phyloP scores from a whole-genome alignment of 2,797 vertebrate genomes.

The Manis crassicaudata region DNA sequence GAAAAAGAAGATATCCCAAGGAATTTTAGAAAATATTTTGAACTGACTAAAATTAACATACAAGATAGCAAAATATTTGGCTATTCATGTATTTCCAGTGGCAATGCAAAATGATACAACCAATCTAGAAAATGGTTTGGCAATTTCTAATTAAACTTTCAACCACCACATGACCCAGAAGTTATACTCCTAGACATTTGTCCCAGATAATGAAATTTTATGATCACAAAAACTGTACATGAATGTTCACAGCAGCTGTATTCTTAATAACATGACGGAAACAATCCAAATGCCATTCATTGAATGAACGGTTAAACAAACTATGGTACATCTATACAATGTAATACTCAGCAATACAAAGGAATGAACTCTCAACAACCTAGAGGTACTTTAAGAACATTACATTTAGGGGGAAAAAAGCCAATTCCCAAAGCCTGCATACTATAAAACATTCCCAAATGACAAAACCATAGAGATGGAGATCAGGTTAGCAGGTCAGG shows the following conservation, averaged over 20 bases:
- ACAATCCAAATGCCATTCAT: background rate
- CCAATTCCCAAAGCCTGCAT: background rate
- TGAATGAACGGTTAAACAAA: background rate
- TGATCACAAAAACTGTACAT: background rate
- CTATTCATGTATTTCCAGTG: background rate
- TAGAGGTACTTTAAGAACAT: background rate
- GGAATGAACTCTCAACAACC: background rate
- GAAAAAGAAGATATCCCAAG: background rate
- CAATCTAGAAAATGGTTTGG: background rate
- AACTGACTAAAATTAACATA: background rate
- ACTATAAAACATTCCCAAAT: background rate
- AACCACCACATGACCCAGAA: background rate
- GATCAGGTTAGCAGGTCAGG: background rate
- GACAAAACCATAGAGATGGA: background rate
- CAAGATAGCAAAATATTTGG: background rate
- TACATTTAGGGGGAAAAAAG: background rate
- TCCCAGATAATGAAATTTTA: background rate
- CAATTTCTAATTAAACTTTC: background rate
- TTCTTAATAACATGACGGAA: background rate
- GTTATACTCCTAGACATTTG: background rate
- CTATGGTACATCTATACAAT: background rate
- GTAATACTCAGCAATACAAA: background rate
- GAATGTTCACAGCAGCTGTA: background rate
- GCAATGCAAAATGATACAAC: background rate
- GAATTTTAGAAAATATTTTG: background rate